Percentiles rank a stretch among this genome's conserved stretches.
Evolutionary conservation across 2,888 invertebrate species (phyloP).

Genomic region (Apoda limacodes): DNA sequence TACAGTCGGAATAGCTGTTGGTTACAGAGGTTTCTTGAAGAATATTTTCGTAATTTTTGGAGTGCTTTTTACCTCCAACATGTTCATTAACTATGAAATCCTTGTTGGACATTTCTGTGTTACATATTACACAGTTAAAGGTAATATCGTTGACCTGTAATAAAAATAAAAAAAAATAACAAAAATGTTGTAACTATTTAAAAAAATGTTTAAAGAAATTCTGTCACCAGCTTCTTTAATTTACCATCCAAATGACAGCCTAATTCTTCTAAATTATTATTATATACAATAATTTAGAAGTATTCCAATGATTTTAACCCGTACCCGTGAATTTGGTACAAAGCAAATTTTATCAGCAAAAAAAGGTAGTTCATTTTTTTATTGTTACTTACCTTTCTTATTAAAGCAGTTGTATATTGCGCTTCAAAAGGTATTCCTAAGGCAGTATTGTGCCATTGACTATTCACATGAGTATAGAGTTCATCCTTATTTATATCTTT

Average conservation of each 20-base stretch:
- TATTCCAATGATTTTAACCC: too few species aligned
- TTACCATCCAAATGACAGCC: too few species aligned
- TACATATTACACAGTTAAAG: constrained; percentile 25
- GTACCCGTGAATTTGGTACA: too few species aligned
- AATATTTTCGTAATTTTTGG: constrained; percentile 11
- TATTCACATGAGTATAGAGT: constrained; percentile 11
- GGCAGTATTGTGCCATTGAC: constrained; percentile 8
- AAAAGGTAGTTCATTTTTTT: too few species aligned
- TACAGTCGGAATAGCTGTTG: constrained; percentile 18
- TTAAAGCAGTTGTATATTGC: constrained; percentile 17
- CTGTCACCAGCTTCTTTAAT: too few species aligned
- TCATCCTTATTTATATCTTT: constrained; percentile 11
- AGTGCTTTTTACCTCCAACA: constrained; percentile 23
- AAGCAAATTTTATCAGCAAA: too few species aligned
- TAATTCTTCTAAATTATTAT: too few species aligned
- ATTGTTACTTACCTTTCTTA: constrained; percentile 23
- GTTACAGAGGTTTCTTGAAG: constrained; percentile 10
- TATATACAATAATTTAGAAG: too few species aligned
- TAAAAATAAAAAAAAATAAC: constrained; percentile 4
- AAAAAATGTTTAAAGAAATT: too few species aligned
- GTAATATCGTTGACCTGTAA: constrained; percentile 21
- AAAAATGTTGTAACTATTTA: neutral
- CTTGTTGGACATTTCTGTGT: constrained; percentile 18
- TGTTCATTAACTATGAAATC: constrained; percentile 17
- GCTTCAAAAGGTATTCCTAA: constrained; percentile 14